Percentiles rank a stretch among this genome's conserved stretches.
Evolutionary conservation across 2,113 vertebrate genomes (phyloP).

Genomic region (Heloderma charlesbogerti): DNA sequence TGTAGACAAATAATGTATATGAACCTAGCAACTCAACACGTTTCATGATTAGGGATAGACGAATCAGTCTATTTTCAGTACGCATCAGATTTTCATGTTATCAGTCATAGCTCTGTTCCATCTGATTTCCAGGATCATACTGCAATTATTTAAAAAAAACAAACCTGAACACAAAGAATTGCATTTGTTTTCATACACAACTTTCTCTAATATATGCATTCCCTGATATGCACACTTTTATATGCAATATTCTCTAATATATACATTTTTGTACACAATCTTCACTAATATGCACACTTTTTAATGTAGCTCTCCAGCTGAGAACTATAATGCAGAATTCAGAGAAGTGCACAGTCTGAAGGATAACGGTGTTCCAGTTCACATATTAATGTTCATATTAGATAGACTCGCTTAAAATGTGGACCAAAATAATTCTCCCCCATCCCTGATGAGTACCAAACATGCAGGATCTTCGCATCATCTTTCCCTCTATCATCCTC

Average conservation of each 20-base stretch:
- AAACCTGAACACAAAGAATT: no score
- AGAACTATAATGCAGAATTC: neutral
- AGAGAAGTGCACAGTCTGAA: neutral
- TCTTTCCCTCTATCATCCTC: neutral
- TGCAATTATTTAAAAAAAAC: no score
- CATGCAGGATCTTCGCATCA: neutral
- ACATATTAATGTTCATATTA: neutral
- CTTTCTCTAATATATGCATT: no score
- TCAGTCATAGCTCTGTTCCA: neutral
- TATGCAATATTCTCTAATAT: no score
- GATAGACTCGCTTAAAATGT: neutral
- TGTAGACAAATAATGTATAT: slow-evolving; percentile 2
- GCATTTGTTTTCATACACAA: neutral
- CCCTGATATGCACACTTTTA: neutral
- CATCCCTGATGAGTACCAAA: neutral
- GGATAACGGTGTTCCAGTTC: neutral
- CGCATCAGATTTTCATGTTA: neutral
- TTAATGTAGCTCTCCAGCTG: neutral
- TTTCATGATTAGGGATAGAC: neutral
- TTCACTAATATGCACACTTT: neutral
- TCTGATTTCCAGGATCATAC: neutral
- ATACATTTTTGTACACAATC: neutral
- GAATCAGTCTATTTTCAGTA: neutral
- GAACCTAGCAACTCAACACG: neutral
- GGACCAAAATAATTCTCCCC: neutral